These are phyloP conservation scores for Volucella zonaria DNA, from an alignment of 2,888 invertebrate species.

Conservation along the genomic window DNA sequence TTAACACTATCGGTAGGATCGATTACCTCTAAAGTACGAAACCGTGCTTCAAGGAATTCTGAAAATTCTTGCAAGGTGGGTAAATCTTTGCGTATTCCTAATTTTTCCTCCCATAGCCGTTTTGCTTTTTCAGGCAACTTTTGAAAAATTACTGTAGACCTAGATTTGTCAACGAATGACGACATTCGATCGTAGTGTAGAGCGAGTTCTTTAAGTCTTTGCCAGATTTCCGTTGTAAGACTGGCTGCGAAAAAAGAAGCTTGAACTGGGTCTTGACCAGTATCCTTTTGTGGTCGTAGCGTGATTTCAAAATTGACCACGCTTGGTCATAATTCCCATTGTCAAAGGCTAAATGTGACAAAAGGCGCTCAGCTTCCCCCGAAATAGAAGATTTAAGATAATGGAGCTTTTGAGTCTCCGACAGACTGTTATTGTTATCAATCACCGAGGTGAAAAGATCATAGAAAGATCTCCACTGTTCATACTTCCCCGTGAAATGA, in stretches of 20 bases:
- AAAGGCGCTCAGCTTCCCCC: background rate
- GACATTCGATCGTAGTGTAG: background rate
- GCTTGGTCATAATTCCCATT: background rate
- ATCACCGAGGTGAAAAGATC: background rate
- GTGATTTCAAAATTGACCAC: background rate
- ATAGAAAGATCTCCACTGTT: constrained; percentile 1
- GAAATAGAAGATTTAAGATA: background rate
- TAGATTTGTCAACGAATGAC: constrained; percentile 7
- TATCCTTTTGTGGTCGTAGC: constrained; percentile 12
- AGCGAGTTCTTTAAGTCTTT: background rate
- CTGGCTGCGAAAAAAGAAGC: background rate
- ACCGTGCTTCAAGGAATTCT: constrained; percentile 1
- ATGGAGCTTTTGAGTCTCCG: constrained; percentile 7
- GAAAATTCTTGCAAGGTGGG: background rate
- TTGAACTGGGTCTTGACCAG: constrained; percentile 2
- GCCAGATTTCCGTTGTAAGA: background rate
- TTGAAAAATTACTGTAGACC: background rate
- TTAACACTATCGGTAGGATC: background rate
- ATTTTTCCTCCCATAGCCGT: background rate
- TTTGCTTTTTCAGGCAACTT: background rate
- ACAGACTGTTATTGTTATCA: background rate
- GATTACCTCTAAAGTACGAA: background rate
- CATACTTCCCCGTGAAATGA: background rate
- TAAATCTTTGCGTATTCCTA: background rate
- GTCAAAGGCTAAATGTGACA: background rate